Base-by-base conservation (phyloP, 2,797 vertebrate species). In the Monodelphis domestica region DNA sequence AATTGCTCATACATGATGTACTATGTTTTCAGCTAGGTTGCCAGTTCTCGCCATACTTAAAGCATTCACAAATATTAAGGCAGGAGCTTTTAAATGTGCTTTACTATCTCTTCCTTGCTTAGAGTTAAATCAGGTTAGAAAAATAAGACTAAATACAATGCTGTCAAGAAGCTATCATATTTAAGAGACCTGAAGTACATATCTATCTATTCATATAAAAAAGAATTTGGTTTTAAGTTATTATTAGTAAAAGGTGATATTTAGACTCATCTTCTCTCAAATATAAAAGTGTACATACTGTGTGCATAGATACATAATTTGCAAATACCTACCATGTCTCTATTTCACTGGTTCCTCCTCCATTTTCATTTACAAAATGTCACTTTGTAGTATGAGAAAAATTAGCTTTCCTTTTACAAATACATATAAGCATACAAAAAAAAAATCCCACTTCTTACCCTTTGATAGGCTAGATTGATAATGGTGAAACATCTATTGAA, bases 391-490 rank as follows among this genome's bases (percentile, higher is more conserved):
- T 30, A 55, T 30, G 51, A 88, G 87, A 53, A 53, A 88, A 88
- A 53, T 33, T n/a, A 88, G 24, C 17, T 52, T 52, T 12, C 15
- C 29, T 53, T 12, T 88, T 30, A 53, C 15, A 88, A 88, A 88
- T 21, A 52, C 14, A 53, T 29, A 88, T 89, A 95, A 92, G 90
- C 55, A 91, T 38, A 63, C 15, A 92, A 52, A 88, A 54, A 28
- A 1, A n/a, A n/a, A n/a, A n/a, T n/a, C n/a, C 21, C 93, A 95
- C 90, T 87, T 54, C 95, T 92, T 54, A 87, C 45, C 90, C 97
- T 94, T 93, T 94, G 88, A 97, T 95, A 92, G 95, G 94, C 84
- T 95, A 94, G 95, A 84, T 9, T 90, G 92, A 97, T 96, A 96
- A 97, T 91, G 97, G 17, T 96, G 89, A 45, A 93, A 96, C 55